Percentiles rank a stretch among this genome's conserved stretches.
phyloP scores from a whole-genome alignment of 1,140 invertebrate genomes.

The Trissolcus basalis region DNA sequence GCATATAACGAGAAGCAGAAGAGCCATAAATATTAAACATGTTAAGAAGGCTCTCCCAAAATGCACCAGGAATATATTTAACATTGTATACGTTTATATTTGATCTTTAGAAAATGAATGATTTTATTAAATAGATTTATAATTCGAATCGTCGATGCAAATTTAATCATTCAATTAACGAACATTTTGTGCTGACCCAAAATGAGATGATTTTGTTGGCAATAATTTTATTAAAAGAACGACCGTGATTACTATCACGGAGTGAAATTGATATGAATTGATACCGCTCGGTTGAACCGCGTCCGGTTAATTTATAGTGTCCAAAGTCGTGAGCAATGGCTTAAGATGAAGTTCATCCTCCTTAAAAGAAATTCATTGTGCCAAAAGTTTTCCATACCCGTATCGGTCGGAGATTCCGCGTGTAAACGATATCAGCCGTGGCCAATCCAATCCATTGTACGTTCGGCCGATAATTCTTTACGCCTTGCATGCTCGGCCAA shows the following conservation, averaged over 20 bases:
- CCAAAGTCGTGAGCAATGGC: constrained; percentile 40
- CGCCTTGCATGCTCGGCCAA: constrained; percentile 65
- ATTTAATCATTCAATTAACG: too few relatives aligned
- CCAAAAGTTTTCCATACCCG: constrained; percentile 56
- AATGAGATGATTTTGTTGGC: too few relatives aligned
- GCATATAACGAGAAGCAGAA: constrained; percentile 10
- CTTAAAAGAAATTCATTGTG: constrained; percentile 56
- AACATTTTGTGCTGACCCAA: too few relatives aligned
- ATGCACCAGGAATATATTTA: too few relatives aligned
- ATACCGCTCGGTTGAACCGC: constrained; percentile 35
- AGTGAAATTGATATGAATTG: constrained; percentile 50
- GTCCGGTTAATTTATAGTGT: constrained; percentile 50
- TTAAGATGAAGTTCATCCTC: constrained; percentile 48
- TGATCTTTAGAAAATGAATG: background rate
- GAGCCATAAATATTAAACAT: constrained; percentile 19
- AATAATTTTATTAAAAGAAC: too few relatives aligned
- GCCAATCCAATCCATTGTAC: constrained; percentile 67
- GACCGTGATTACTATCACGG: too few relatives aligned
- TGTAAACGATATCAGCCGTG: constrained; percentile 69
- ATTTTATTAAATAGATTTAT: too few relatives aligned
- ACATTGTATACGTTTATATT: too few relatives aligned
- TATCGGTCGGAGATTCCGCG: constrained; percentile 63
- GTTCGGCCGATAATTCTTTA: constrained; percentile 70
- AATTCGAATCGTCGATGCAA: too few relatives aligned
- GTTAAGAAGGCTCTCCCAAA: too few relatives aligned